phyloP scores from a whole-genome alignment of 2,113 vertebrate genomes.

The Gymnogyps californianus region DNA sequence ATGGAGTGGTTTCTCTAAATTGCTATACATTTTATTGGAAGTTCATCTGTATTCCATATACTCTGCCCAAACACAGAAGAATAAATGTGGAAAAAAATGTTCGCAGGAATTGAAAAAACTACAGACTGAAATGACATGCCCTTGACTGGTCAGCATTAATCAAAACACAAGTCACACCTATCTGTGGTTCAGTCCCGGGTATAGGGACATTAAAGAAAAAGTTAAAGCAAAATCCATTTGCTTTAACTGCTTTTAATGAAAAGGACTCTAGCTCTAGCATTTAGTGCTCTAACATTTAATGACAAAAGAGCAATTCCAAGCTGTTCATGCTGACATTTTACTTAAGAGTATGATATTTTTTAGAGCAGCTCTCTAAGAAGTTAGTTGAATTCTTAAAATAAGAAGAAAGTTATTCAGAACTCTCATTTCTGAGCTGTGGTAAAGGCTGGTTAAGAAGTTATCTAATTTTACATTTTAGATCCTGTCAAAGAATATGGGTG shows the following conservation, averaged over 20 bases:
- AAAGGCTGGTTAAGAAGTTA: background rate
- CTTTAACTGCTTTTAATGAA: background rate
- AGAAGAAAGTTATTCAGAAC: background rate
- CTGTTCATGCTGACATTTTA: slow-evolving; percentile 8
- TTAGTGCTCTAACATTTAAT: background rate
- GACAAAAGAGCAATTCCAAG: background rate
- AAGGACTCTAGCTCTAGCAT: background rate
- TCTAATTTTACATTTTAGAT: slow-evolving; percentile 75
- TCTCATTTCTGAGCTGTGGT: background rate
- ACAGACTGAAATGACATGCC: background rate
- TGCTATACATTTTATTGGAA: background rate
- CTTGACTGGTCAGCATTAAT: background rate
- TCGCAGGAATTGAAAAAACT: background rate
- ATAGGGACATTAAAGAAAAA: background rate
- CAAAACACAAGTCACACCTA: background rate
- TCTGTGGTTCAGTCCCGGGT: background rate
- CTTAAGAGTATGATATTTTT: background rate
- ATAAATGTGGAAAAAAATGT: background rate
- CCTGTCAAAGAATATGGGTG: slow-evolving; percentile 90
- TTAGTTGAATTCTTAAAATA: background rate
- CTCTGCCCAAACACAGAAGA: background rate
- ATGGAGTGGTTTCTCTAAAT: background rate
- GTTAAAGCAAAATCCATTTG: background rate
- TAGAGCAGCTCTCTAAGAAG: background rate
- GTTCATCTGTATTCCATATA: background rate